A percentile compares a stretch with the other conserved stretches of the same genome.
Evolutionary conservation across 2,888 invertebrate genomes (phyloP).

Genomic region (Charanyca ferruginea): DNA sequence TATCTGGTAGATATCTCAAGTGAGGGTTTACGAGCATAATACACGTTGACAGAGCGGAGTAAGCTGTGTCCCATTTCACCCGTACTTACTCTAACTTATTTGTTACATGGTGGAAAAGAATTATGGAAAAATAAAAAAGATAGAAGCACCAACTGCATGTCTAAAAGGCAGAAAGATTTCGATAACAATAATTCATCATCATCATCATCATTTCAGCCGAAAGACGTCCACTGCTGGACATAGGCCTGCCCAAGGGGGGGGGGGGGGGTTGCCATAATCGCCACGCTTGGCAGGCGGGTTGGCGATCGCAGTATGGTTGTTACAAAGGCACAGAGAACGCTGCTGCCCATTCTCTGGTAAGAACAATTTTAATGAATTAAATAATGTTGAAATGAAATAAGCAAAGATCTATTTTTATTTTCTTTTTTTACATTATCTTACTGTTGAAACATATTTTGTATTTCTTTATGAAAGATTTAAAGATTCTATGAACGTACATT

Average conservation of each 20-base stretch:
- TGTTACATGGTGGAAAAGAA: conserved; percentile 54
- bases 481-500: not conserved
- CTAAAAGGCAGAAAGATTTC: not conserved
- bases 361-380: too few species aligned
- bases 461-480: not conserved
- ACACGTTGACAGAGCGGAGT: conserved; percentile 73
- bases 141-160: not conserved
- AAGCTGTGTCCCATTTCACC: conserved; percentile 65
- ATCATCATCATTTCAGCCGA: too few species aligned
- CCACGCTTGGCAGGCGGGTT: too few species aligned
- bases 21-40: conserved; percentile 73
- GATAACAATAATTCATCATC: too few species aligned
- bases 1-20: conserved; percentile 68
- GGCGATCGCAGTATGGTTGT: too few species aligned
- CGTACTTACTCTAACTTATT: conserved; percentile 69
- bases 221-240: too few species aligned
- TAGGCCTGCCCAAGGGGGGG: too few species aligned
- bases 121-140: conserved; percentile 5
- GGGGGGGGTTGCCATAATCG: too few species aligned
- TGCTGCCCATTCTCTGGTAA: too few species aligned
- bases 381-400: too few species aligned
- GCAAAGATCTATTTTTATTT: too few species aligned
- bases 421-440: not conserved
- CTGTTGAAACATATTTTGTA: not conserved
- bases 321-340: too few species aligned